These are phyloP conservation scores for Crossaster papposus DNA, from an alignment of 53 echinoderm and acorn worm genomes.

Conservation along the genomic window DNA sequence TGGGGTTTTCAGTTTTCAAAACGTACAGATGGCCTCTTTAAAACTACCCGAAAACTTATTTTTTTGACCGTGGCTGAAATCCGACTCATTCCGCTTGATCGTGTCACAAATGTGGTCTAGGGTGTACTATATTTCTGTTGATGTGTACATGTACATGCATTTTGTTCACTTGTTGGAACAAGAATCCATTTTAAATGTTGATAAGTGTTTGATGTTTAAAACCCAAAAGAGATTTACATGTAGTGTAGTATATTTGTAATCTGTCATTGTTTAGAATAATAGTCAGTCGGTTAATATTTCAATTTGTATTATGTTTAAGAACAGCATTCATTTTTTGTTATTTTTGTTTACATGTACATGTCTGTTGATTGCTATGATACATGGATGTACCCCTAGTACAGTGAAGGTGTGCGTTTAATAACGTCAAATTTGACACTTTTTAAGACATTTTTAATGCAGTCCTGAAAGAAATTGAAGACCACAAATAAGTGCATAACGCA, in stretches of 20 bases:
- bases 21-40: too few relatives aligned
- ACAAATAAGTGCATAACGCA: too few relatives aligned
- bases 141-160: slow-evolving; percentile 40
- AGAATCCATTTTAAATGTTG: background rate
- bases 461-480: too few relatives aligned
- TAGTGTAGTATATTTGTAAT: slow-evolving; percentile 2
- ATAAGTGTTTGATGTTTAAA: background rate
- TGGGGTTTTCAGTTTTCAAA: too few relatives aligned
- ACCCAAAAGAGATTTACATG: background rate
- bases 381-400: background rate
- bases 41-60: too few relatives aligned
- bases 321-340: background rate
- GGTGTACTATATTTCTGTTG: slow-evolving; percentile 41
- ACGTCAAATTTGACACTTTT: too few relatives aligned
- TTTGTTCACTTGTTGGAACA: background rate
- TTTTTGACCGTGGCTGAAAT: too few relatives aligned
- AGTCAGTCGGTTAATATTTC: slow-evolving; percentile 7
- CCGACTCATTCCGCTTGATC: too few relatives aligned
- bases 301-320: background rate
- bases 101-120: too few relatives aligned
- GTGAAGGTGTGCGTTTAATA: too few relatives aligned
- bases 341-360: slow-evolving; percentile 2
- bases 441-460: too few relatives aligned
- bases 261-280: slow-evolving; percentile 3
- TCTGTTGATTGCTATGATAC: background rate